Evolutionary conservation across 2,888 invertebrate genomes (phyloP).

Genomic region (Metacarcinus magister): DNA sequence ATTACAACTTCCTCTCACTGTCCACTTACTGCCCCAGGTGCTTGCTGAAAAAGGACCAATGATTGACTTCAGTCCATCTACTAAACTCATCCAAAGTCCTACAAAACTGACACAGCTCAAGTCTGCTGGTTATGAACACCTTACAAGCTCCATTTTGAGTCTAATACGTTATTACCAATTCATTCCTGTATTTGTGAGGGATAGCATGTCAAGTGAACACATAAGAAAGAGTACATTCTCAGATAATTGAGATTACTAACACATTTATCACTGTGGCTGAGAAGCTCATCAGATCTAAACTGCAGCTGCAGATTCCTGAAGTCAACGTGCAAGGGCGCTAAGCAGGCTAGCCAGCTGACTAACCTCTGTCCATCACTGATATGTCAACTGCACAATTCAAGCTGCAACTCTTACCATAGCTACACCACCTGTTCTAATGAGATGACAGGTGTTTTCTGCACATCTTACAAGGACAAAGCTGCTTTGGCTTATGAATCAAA

Average conservation of each 20-base stretch:
- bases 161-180: conserved; percentile 65
- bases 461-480: conserved; percentile 55
- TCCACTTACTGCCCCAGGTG: neutral
- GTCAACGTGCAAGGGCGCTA: conserved; percentile 42
- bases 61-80: conserved; percentile 67
- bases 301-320: conserved; percentile 27
- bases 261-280: conserved; percentile 56
- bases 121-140: conserved; percentile 63
- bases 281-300: conserved; percentile 50
- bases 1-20: neutral
- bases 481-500: conserved; percentile 51
- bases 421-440: neutral
- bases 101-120: conserved; percentile 62
- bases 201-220: conserved; percentile 76
- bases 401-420: conserved; percentile 9
- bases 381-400: conserved; percentile 40
- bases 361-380: conserved; percentile 13
- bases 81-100: conserved; percentile 64
- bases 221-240: conserved; percentile 72
- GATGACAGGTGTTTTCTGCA: neutral
- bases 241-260: conserved; percentile 75
- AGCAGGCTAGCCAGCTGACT: conserved; percentile 27
- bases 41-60: conserved; percentile 10
- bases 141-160: conserved; percentile 72
- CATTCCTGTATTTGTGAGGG: conserved; percentile 61